Conservation (phyloP, 1,140 invertebrate genomes). For the Aradophagus sp. region DNA sequence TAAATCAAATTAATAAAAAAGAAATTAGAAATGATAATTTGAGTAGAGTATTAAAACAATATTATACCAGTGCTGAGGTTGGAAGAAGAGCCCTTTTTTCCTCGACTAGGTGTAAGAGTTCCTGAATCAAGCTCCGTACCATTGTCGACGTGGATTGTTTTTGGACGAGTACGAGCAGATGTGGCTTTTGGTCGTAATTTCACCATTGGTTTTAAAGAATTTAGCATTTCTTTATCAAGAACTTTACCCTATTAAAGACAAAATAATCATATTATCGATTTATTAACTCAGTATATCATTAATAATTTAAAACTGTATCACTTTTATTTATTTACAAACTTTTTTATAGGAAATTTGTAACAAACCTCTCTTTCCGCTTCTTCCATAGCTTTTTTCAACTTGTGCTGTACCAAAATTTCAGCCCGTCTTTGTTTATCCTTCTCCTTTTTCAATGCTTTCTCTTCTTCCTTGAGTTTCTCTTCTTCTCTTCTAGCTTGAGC, state of each 20-base stretch:
- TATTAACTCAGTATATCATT: neutral
- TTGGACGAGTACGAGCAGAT: conserved; percentile 82
- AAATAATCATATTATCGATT: neutral
- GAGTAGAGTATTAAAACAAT: conserved; percentile 19
- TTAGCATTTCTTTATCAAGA: conserved; percentile 83
- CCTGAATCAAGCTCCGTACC: conserved; percentile 85
- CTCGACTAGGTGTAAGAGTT: conserved; percentile 81
- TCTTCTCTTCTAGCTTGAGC: conserved; percentile 84
- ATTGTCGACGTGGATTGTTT: conserved; percentile 91
- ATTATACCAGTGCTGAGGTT: conserved; percentile 87
- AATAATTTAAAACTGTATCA: no score
- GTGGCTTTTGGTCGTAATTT: conserved; percentile 78
- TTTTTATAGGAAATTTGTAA: no score
- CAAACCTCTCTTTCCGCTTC: conserved; percentile 91
- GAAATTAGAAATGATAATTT: conserved; percentile 1
- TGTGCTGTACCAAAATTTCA: conserved; percentile 94
- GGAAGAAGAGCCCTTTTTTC: conserved; percentile 87
- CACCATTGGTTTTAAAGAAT: conserved; percentile 78
- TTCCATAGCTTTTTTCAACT: conserved; percentile 94
- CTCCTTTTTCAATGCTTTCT: conserved; percentile 89
- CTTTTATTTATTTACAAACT: no score
- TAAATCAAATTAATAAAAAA: neutral
- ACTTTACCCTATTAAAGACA: conserved; percentile 78
- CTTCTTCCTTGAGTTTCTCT: conserved; percentile 90
- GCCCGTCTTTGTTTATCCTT: conserved; percentile 91